These are phyloP conservation scores for Phoxinus phoxinus DNA, from an alignment of 2,113 vertebrate genomes.

Conservation along the genomic window DNA sequence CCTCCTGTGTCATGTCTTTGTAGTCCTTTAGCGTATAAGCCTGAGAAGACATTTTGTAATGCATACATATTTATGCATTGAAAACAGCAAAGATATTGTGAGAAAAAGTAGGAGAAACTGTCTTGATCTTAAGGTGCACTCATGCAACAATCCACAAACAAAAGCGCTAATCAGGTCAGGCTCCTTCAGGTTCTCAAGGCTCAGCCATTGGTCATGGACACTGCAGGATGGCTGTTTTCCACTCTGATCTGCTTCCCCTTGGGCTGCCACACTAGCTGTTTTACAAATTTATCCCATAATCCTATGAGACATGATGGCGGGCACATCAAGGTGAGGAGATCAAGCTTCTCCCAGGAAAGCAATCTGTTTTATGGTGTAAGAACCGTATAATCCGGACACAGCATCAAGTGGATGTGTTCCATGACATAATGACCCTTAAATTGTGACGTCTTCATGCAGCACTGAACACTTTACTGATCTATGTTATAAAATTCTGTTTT, in stretches of 20 bases:
- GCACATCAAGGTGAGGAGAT: slow-evolving; percentile 58
- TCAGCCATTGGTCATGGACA: slow-evolving; percentile 68
- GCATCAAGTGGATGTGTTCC: slow-evolving; percentile 51
- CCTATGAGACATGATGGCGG: slow-evolving; percentile 73
- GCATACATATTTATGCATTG: background rate
- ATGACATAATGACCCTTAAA: slow-evolving; percentile 53
- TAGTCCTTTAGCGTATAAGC: slow-evolving; percentile 74
- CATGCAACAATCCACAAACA: slow-evolving; percentile 71
- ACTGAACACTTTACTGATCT: slow-evolving; percentile 12
- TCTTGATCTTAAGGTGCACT: slow-evolving; percentile 64
- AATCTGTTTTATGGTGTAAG: slow-evolving; percentile 55
- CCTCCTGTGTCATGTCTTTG: slow-evolving; percentile 67
- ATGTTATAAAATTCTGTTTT: too few relatives aligned
- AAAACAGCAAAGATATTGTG: background rate
- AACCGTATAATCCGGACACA: slow-evolving; percentile 49
- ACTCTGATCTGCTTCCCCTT: slow-evolving; percentile 68
- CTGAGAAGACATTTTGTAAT: slow-evolving; percentile 55
- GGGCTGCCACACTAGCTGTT: slow-evolving; percentile 56
- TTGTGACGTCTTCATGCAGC: slow-evolving; percentile 15
- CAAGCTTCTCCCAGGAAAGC: slow-evolving; percentile 47
- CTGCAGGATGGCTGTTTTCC: slow-evolving; percentile 69
- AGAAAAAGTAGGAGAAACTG: slow-evolving; percentile 35
- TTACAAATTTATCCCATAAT: slow-evolving; percentile 74
- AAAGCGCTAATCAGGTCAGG: slow-evolving; percentile 76
- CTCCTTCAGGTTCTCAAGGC: slow-evolving; percentile 69